Evolutionary conservation across 2,888 invertebrate genomes (phyloP).

Genomic region (Sepioteuthis lessoniana): DNA sequence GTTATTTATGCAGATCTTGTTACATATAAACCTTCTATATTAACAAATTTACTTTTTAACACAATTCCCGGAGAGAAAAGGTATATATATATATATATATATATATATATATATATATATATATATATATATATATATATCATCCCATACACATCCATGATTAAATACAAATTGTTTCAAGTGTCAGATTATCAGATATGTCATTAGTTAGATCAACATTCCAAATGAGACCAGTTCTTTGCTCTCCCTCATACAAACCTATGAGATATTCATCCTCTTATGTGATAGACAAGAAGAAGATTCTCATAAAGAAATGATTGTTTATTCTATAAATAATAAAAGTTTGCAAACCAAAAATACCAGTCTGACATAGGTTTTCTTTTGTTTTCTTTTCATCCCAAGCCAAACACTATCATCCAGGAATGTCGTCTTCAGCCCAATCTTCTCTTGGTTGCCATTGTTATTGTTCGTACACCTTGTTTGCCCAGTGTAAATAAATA

Average conservation of each 20-base stretch:
- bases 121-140: too few species aligned
- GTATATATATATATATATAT: too few species aligned
- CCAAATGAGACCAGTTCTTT: neutral
- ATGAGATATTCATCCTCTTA: neutral
- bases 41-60: too few species aligned
- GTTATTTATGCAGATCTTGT: too few species aligned
- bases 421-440: neutral
- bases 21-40: too few species aligned
- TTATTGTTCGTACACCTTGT: neutral
- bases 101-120: too few species aligned
- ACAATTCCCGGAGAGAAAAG: too few species aligned
- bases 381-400: neutral
- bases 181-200: constrained; percentile 4
- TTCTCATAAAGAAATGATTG: constrained; percentile 23
- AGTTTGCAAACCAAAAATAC: constrained; percentile 10
- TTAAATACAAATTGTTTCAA: constrained; percentile 7
- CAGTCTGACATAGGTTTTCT: constrained; percentile 6
- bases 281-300: neutral
- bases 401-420: neutral
- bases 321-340: constrained; percentile 23
- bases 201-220: constrained; percentile 8
- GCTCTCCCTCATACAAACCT: neutral
- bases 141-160: neutral
- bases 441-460: constrained; percentile 2
- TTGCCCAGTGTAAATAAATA: neutral